Conservation (phyloP, 2,888 invertebrate genomes). For the Arenicola marina region DNA sequence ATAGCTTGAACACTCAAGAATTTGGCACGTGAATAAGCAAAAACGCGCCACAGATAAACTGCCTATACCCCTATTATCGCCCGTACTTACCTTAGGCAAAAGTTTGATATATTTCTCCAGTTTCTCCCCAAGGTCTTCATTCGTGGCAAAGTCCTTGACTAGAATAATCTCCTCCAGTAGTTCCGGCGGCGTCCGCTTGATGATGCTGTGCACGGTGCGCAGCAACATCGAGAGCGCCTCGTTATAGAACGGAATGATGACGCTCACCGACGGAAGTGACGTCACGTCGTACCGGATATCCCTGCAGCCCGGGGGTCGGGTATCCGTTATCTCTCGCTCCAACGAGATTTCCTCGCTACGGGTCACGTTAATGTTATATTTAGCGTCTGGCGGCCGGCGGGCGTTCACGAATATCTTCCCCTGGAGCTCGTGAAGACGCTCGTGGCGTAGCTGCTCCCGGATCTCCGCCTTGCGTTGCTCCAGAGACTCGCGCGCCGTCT, state of each 20-base stretch:
- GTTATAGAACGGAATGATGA: conserved; percentile 40
- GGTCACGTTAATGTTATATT: conserved; percentile 40
- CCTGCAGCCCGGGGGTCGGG: conserved; percentile 25
- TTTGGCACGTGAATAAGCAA: too few relatives aligned
- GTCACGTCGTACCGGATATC: conserved; percentile 17
- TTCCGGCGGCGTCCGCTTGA: conserved; percentile 32
- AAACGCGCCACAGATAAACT: too few relatives aligned
- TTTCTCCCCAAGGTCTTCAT: conserved; percentile 32
- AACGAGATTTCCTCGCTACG: conserved; percentile 32
- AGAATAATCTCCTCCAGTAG: conserved; percentile 32
- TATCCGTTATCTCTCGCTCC: conserved; percentile 32
- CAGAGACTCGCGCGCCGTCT: background rate
- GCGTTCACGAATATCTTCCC: conserved; percentile 26
- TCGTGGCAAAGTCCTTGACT: conserved; percentile 33
- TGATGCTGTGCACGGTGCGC: conserved; percentile 44
- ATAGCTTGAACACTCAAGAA: too few relatives aligned
- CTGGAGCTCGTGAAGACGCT: conserved; percentile 10
- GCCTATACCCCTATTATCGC: too few relatives aligned
- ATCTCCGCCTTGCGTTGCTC: background rate
- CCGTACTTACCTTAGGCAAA: conserved; percentile 26
- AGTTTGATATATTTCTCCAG: conserved; percentile 31
- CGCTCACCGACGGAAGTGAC: conserved; percentile 31
- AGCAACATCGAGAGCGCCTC: conserved; percentile 53
- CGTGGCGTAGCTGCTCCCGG: background rate
- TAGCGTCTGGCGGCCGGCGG: conserved; percentile 32